These are phyloP conservation scores for Gobiocypris rarus DNA, from an alignment of 2,113 vertebrate genomes.

Conservation along the genomic window DNA sequence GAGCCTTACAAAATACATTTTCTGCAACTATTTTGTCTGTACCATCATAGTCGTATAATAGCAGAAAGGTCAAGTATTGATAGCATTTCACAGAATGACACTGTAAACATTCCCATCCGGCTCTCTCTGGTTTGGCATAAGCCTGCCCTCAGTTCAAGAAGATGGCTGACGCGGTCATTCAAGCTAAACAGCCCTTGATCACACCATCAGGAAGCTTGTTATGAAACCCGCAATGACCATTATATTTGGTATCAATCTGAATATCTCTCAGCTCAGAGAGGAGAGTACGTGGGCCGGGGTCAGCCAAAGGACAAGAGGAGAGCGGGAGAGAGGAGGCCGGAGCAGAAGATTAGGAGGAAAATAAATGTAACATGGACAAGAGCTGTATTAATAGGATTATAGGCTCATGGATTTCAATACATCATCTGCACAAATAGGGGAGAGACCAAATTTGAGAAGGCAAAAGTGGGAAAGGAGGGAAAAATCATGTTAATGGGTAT, in stretches of 20 bases:
- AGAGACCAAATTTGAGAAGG: conserved; percentile 69
- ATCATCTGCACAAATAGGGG: conserved; percentile 71
- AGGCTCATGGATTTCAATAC: conserved; percentile 80
- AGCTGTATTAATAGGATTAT: conserved; percentile 91
- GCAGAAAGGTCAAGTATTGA: conserved; percentile 42
- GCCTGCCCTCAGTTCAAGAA: conserved; percentile 58
- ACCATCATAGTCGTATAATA: neutral
- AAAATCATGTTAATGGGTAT: conserved; percentile 63
- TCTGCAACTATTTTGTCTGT: neutral
- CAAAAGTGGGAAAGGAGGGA: conserved; percentile 56
- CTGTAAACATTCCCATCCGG: conserved; percentile 47
- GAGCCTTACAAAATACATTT: neutral
- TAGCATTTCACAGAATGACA: conserved; percentile 10
- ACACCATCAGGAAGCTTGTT: conserved; percentile 72
- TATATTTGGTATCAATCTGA: conserved; percentile 78
- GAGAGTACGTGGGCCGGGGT: conserved; percentile 81
- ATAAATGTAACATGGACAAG: conserved; percentile 88
- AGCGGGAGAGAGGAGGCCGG: conserved; percentile 68
- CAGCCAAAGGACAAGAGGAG: conserved; percentile 83
- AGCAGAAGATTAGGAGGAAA: conserved; percentile 84
- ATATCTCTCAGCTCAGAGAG: conserved; percentile 70
- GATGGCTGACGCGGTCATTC: conserved; percentile 65
- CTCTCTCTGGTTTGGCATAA: conserved; percentile 50
- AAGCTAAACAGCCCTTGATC: conserved; percentile 72
- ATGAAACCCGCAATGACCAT: conserved; percentile 72